These are phyloP conservation scores for Antechinus stuartii DNA, from an alignment of 2,113 vertebrate genomes.

Conservation along the genomic window DNA sequence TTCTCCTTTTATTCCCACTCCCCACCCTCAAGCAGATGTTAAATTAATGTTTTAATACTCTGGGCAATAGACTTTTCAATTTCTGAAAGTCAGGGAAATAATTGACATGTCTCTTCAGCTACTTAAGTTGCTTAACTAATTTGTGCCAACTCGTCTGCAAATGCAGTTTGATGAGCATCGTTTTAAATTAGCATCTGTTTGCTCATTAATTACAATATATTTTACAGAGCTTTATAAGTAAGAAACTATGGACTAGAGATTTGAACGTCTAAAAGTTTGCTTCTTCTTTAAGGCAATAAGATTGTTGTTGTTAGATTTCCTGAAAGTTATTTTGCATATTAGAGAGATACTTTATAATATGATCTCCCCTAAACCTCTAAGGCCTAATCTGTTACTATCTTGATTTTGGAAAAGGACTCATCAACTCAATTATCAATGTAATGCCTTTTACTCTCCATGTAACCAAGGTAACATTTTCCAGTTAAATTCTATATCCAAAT, in stretches of 20 bases:
- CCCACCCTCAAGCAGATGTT: neutral
- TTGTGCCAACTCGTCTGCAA: neutral
- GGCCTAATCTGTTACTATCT: slow-evolving; percentile 24
- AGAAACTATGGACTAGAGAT: slow-evolving; percentile 20
- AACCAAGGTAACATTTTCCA: slow-evolving; percentile 35
- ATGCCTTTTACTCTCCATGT: neutral
- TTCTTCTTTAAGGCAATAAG: slow-evolving; percentile 37
- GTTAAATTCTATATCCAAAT: slow-evolving; percentile 41
- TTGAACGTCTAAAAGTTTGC: slow-evolving; percentile 40
- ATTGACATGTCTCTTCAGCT: neutral
- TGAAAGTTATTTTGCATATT: slow-evolving; percentile 35
- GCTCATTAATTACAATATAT: neutral
- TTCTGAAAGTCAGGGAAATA: slow-evolving; percentile 14
- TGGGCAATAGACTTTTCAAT: slow-evolving; percentile 19
- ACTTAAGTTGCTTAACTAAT: slow-evolving; percentile 3
- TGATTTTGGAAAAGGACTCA: slow-evolving; percentile 20
- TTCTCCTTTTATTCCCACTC: slow-evolving; percentile 18
- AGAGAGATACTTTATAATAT: slow-evolving; percentile 9
- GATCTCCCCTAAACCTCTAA: slow-evolving; percentile 42
- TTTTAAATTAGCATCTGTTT: neutral
- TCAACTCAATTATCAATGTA: slow-evolving; percentile 4
- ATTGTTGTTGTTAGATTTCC: neutral
- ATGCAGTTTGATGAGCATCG: neutral
- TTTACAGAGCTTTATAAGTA: slow-evolving; percentile 22
- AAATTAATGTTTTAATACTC: slow-evolving; percentile 35